Conservation (phyloP, 2,797 vertebrate species). For the Cossypha caffra region DNA sequence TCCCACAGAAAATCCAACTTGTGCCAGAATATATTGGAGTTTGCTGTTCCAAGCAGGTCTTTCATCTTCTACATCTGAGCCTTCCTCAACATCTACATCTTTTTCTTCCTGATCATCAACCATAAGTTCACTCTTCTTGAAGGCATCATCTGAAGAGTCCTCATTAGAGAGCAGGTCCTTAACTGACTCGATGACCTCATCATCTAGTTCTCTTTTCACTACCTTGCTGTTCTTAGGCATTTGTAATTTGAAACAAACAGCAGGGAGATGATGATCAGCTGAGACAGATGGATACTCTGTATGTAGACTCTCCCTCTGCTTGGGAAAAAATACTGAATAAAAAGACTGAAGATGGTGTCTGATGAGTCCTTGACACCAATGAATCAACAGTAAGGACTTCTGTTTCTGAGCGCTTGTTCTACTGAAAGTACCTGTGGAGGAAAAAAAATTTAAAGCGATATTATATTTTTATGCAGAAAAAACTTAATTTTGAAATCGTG, state of each 20-base stretch:
- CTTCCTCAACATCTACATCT: slow-evolving; percentile 79
- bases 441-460: neutral
- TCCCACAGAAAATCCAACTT: slow-evolving; percentile 98
- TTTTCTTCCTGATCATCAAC: slow-evolving; percentile 84
- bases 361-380: slow-evolving; percentile 26
- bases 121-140: slow-evolving; percentile 92
- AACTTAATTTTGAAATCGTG: neutral
- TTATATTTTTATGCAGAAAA: neutral
- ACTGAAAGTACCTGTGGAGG: slow-evolving; percentile 50
- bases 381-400: slow-evolving; percentile 25
- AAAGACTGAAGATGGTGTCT: neutral
- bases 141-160: slow-evolving; percentile 90
- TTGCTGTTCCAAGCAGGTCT: slow-evolving; percentile 97
- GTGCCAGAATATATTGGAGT: slow-evolving; percentile 96
- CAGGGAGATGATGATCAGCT: neutral
- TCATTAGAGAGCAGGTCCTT: slow-evolving; percentile 97
- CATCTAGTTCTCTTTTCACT: slow-evolving; percentile 94
- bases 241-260: slow-evolving; percentile 73
- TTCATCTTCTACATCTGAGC: slow-evolving; percentile 84
- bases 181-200: slow-evolving; percentile 95
- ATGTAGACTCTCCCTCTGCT: neutral
- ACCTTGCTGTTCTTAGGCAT: slow-evolving; percentile 99
- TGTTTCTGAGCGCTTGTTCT: neutral
- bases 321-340: neutral
- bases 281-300: neutral